A percentile compares a stretch with the other conserved stretches of the same genome.
These are phyloP conservation scores for Steinernema hermaphroditum DNA, from an alignment of 2,888 invertebrate species.

Conservation along the genomic window DNA sequence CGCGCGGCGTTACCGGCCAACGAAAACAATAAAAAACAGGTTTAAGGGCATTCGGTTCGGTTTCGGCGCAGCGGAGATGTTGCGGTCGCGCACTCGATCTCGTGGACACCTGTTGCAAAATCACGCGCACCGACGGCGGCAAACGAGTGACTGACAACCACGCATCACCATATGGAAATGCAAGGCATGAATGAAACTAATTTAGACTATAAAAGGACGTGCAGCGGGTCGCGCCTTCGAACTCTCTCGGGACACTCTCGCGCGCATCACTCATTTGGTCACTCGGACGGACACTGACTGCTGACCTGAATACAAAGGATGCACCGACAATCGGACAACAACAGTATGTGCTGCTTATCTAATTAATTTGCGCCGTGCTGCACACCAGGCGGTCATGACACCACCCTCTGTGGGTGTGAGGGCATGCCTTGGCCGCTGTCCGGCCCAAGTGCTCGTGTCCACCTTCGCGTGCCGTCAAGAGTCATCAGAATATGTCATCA, in stretches of 20 bases:
- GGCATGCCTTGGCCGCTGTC: not conserved
- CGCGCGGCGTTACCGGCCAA: not conserved
- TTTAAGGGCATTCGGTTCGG: not conserved
- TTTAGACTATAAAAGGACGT: constrained; percentile 1
- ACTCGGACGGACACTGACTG: not conserved
- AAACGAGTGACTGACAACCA: constrained; percentile 16
- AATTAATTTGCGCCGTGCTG: constrained; percentile 17
- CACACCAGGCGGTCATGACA: not conserved
- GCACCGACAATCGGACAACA: not conserved
- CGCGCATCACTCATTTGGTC: constrained; percentile 21
- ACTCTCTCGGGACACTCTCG: constrained; percentile 8
- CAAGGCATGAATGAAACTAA: constrained; percentile 12
- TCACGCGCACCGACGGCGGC: constrained; percentile 3
- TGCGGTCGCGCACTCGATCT: not conserved
- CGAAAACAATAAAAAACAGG: constrained; percentile 20
- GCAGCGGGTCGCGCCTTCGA: not conserved
- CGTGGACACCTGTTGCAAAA: constrained; percentile 17
- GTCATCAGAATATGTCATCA: constrained; percentile 2
- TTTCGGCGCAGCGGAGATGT: not conserved
- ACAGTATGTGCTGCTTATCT: constrained; percentile 20
- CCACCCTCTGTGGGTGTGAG: constrained; percentile 9
- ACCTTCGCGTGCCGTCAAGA: not conserved
- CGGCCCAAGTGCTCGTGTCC: not conserved
- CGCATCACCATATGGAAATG: constrained; percentile 21
- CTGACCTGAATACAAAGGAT: constrained; percentile 7